phyloP scores from a whole-genome alignment of 2,888 invertebrate species.

The Phania funesta region DNA sequence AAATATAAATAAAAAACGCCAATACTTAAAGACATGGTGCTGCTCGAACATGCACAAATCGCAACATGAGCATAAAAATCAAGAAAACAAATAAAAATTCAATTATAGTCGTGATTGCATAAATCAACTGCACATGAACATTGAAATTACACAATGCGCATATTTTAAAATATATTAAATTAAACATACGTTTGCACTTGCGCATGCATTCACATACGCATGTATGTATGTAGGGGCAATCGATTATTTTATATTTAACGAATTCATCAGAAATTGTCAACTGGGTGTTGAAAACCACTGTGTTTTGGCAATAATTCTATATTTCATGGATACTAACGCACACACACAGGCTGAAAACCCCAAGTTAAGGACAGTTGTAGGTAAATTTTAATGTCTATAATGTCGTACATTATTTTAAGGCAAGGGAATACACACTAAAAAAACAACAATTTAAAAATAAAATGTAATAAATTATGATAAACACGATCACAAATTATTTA shows the following conservation, averaged over 20 bases:
- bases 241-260: slow-evolving; percentile 7
- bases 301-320: slow-evolving; percentile 5
- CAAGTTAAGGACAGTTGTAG: slow-evolving; percentile 50
- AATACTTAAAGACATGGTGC: neutral
- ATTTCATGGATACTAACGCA: neutral
- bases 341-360: neutral
- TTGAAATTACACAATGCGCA: neutral
- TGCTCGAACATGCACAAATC: slow-evolving; percentile 22
- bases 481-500: slow-evolving; percentile 49
- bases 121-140: slow-evolving; percentile 22
- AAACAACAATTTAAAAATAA: slow-evolving; percentile 48
- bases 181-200: neutral
- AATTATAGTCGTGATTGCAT: slow-evolving; percentile 28
- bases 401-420: slow-evolving; percentile 5
- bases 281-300: slow-evolving; percentile 24
- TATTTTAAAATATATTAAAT: neutral
- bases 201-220: neutral
- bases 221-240: slow-evolving; percentile 4
- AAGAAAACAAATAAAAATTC: slow-evolving; percentile 31
- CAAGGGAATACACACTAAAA: slow-evolving; percentile 16
- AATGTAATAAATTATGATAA: slow-evolving; percentile 61
- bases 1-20: neutral
- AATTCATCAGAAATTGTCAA: slow-evolving; percentile 9
- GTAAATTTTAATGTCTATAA: slow-evolving; percentile 1
- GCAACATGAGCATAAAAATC: slow-evolving; percentile 6